Evolutionary conservation across 2,888 invertebrate genomes (phyloP), one percentile per base, ranked within the genome.

Genomic region (Lycia hirtaria): DNA sequence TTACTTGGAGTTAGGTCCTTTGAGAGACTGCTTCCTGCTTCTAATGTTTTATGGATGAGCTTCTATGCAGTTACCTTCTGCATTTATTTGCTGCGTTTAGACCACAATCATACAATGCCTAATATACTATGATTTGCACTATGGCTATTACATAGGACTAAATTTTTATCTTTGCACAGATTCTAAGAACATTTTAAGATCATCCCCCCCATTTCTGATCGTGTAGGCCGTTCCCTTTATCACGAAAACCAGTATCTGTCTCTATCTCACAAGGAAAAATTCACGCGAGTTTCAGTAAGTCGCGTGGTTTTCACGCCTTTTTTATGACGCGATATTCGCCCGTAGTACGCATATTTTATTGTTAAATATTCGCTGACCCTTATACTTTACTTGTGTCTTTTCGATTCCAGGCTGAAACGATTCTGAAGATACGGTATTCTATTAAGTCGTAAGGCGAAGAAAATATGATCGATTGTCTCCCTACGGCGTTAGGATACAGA

Each of bases 1-100:
- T 87, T 87, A 85, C 89, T 87, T 83, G 83, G 81, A 90, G 86
- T 87, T 85, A 80, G 78, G 81, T 88, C 87, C 89, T 91, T 89
- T 90, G 88, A 89, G 87, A 88, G 78, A 67, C 76, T 81, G 80
- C 80, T 76, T 71, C 81, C 77, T 74, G 72, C 71, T 72, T 68
- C 81, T 82, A 76, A 89, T 90, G 89, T 88, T 84, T 90, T 90
- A 90, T 90, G 87, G 85, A 91, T 88, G 87, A 89, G 84, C 72
- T 81, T 66, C 75, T 76, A 87, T 87, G 87, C 87, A 85, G 79
- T 85, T 83, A 68, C 65, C 72, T 68, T 70, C 71, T 68, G 65
- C 71, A 72, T 73, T 66, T 71, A 65, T 63, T n/a, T 61, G 63
- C 57, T 38, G 58, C 60, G 56, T 58, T 66, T 62, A 56, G 50